phyloP scores from a whole-genome alignment of 2,888 invertebrate genomes.

The Melanostoma scalare region DNA sequence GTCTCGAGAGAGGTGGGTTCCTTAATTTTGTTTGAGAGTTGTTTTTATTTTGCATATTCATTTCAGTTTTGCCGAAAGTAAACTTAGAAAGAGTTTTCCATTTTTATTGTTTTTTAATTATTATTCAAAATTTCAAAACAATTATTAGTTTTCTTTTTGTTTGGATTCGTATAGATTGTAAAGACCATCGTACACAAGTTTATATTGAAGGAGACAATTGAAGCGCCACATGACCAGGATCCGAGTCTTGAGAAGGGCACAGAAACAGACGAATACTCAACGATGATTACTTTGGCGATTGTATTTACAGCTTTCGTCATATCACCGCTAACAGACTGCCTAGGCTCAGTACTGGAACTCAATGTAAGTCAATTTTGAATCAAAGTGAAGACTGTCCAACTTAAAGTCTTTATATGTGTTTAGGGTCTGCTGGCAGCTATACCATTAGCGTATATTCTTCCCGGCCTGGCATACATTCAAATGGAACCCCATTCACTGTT shows the following conservation, averaged over 20 bases:
- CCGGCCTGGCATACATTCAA: constrained; percentile 89
- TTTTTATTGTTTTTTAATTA: not conserved
- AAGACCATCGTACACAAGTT: constrained; percentile 81
- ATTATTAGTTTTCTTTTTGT: constrained; percentile 9
- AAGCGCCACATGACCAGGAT: constrained; percentile 81
- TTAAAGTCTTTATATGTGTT: constrained; percentile 31
- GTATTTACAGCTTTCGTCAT: constrained; percentile 87
- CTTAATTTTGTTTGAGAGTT: not conserved
- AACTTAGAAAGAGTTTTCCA: too few relatives aligned
- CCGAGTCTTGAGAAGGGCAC: constrained; percentile 81
- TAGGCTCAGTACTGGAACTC: constrained; percentile 91
- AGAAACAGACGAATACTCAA: constrained; percentile 80
- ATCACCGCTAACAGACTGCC: constrained; percentile 91
- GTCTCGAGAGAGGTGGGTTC: constrained; percentile 89
- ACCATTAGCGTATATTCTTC: constrained; percentile 91
- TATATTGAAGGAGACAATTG: constrained; percentile 80
- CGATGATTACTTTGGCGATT: constrained; percentile 84
- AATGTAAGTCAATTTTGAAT: constrained; percentile 84
- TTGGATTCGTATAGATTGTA: constrained; percentile 78
- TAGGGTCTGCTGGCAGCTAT: constrained; percentile 92
- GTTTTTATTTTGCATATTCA: constrained; percentile 13
- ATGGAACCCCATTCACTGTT: constrained; percentile 88
- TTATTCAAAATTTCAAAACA: constrained; percentile 30
- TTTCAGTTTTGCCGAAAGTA: too few relatives aligned
- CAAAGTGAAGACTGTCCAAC: not conserved